These are phyloP conservation scores for Ophion ventricosus DNA, from an alignment of 2,888 invertebrate species.

Conservation along the genomic window DNA sequence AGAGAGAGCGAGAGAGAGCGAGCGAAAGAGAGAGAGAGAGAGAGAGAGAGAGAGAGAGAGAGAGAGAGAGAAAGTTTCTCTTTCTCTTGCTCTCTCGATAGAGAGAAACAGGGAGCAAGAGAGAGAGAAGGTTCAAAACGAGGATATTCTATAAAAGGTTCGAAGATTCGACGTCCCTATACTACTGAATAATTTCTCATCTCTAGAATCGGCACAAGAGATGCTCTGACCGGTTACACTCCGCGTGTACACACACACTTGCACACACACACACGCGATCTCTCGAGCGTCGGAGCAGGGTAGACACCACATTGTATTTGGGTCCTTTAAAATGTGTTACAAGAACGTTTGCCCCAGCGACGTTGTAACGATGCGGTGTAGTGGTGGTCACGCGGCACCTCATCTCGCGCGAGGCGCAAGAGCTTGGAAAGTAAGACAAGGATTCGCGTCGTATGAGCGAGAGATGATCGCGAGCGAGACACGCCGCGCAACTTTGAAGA, in stretches of 20 bases:
- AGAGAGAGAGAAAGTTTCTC: background rate
- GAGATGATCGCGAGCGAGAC: conserved; percentile 61
- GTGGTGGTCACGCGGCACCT: conserved; percentile 63
- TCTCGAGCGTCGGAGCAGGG: conserved; percentile 29
- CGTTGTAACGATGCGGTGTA: conserved; percentile 57
- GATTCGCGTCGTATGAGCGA: conserved; percentile 66
- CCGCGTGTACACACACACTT: background rate
- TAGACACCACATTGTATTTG: conserved; percentile 67
- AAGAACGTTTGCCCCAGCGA: conserved; percentile 73
- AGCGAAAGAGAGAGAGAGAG: background rate
- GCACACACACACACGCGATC: background rate
- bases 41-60: conserved; percentile 26
- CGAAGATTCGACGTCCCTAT: conserved; percentile 40
- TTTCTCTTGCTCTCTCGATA: no score
- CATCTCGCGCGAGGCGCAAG: conserved; percentile 53
- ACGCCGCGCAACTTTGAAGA: conserved; percentile 3
- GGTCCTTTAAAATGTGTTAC: conserved; percentile 76
- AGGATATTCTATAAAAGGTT: conserved; percentile 26
- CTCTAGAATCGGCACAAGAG: conserved; percentile 54
- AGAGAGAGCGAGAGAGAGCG: background rate
- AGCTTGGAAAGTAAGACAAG: conserved; percentile 75
- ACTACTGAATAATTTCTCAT: conserved; percentile 55
- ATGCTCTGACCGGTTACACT: conserved; percentile 39
- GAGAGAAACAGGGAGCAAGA: conserved; percentile 5
- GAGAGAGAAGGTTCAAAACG: conserved; percentile 17